These are phyloP conservation scores for Nematostella vectensis DNA, from an alignment of 92 coral and sea anemone genomes.

Conservation along the genomic window DNA sequence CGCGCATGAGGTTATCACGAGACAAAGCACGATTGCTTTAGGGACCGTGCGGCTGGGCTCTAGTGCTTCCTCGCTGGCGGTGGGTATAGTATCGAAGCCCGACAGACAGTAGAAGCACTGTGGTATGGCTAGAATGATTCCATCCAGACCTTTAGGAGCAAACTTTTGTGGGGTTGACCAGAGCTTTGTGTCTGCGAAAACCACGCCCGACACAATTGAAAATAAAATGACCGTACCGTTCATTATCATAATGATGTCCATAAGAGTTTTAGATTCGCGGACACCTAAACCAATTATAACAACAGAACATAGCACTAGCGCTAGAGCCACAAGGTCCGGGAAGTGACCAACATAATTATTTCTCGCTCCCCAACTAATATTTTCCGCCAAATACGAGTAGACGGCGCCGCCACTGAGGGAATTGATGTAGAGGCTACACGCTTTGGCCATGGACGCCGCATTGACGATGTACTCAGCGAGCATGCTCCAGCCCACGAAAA, in stretches of 20 bases:
- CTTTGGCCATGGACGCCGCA: conserved; percentile 65
- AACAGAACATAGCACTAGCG: conserved; percentile 39
- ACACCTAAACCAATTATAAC: conserved; percentile 59
- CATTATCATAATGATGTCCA: conserved; percentile 30
- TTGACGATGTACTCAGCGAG: conserved; percentile 57
- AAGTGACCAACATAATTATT: conserved; percentile 28
- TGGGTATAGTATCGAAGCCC: conserved; percentile 70
- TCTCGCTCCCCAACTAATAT: conserved; percentile 35
- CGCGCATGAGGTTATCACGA: conserved; percentile 36
- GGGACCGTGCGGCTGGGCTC: conserved; percentile 59
- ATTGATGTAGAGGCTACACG: conserved; percentile 65
- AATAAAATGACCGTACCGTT: conserved; percentile 48
- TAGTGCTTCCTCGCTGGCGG: conserved; percentile 68
- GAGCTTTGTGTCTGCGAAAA: conserved; percentile 47
- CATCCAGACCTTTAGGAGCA: conserved; percentile 68
- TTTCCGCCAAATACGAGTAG: conserved; percentile 22
- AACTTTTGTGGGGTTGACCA: conserved; percentile 71
- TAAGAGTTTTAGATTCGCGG: conserved; percentile 48
- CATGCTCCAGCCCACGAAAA: conserved; percentile 76
- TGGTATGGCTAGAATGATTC: conserved; percentile 61
- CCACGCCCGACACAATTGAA: conserved; percentile 48
- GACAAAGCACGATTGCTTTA: conserved; percentile 35
- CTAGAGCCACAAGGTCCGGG: conserved; percentile 60
- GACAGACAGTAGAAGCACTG: conserved; percentile 62
- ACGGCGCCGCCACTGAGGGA: conserved; percentile 45